Evolutionary conservation across 1,140 invertebrate species (phyloP).

Genomic region (Drosophila elegans): DNA sequence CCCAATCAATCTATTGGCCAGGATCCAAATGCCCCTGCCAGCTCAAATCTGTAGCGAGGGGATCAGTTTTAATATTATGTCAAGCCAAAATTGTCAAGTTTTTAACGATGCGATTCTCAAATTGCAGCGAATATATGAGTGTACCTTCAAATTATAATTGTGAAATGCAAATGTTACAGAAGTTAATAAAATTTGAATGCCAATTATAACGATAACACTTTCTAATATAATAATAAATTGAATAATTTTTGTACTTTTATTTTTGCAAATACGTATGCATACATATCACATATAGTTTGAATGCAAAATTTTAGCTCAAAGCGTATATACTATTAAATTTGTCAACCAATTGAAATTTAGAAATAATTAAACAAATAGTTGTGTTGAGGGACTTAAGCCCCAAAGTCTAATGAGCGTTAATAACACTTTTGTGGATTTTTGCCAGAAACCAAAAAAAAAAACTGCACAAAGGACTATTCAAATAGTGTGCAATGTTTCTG

Average conservation of each 20-base stretch:
- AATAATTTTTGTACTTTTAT: no score
- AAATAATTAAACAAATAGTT: background rate
- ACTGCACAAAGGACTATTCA: constrained; percentile 42
- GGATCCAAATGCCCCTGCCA: background rate
- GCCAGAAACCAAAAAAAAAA: background rate
- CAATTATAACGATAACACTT: no score
- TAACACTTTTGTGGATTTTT: constrained; percentile 28
- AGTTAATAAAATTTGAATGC: background rate
- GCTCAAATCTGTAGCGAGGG: background rate
- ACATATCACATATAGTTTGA: no score
- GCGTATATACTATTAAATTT: no score
- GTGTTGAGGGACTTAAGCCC: background rate
- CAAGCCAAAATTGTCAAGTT: background rate
- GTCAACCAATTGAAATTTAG: background rate
- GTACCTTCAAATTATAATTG: background rate
- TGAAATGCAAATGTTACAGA: background rate
- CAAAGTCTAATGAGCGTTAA: constrained; percentile 60
- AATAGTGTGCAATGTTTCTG: constrained; percentile 32
- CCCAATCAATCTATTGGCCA: constrained; percentile 8
- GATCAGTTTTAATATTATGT: background rate
- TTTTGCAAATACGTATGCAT: no score
- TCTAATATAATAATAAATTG: no score
- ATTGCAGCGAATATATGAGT: no score
- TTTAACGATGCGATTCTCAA: background rate
- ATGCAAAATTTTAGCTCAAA: no score